A percentile compares a stretch with the other conserved stretches of the same genome.
Conservation (phyloP, 2,888 invertebrate genomes). For the Netelia inedita region DNA sequence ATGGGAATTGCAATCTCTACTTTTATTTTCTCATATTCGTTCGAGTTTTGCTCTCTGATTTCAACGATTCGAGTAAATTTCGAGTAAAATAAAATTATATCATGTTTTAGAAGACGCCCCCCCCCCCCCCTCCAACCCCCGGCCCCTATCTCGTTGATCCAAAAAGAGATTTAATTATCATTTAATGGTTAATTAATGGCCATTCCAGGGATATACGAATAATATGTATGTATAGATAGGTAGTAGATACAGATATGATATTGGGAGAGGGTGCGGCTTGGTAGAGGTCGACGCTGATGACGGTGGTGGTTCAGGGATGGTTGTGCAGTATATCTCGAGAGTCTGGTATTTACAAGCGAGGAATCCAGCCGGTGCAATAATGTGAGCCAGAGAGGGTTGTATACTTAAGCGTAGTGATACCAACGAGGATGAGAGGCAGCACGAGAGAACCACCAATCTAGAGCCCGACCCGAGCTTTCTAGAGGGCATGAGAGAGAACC, state of each 20-base stretch:
- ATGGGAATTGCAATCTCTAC: no score
- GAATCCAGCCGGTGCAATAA: slow-evolving; percentile 56
- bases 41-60: no score
- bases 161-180: slow-evolving; percentile 26
- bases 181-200: slow-evolving; percentile 49
- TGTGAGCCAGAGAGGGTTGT: slow-evolving; percentile 41
- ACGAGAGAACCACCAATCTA: slow-evolving; percentile 35
- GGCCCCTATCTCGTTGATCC: no score
- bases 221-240: background rate
- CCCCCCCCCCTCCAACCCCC: no score
- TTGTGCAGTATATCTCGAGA: slow-evolving; percentile 42
- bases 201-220: background rate
- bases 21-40: no score
- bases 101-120: no score
- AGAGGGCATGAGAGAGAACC: slow-evolving; percentile 12
- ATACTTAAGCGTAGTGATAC: slow-evolving; percentile 47
- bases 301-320: background rate
- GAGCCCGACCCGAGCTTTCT: slow-evolving; percentile 39
- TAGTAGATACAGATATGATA: background rate
- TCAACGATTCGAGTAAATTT: background rate
- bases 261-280: slow-evolving; percentile 11
- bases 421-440: background rate
- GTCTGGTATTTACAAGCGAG: slow-evolving; percentile 57
- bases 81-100: no score
- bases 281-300: background rate